Evolutionary conservation across 2,888 invertebrate genomes (phyloP), one percentile per base, ranked within the genome.

Genomic region (Drosophila paucipuncta): DNA sequence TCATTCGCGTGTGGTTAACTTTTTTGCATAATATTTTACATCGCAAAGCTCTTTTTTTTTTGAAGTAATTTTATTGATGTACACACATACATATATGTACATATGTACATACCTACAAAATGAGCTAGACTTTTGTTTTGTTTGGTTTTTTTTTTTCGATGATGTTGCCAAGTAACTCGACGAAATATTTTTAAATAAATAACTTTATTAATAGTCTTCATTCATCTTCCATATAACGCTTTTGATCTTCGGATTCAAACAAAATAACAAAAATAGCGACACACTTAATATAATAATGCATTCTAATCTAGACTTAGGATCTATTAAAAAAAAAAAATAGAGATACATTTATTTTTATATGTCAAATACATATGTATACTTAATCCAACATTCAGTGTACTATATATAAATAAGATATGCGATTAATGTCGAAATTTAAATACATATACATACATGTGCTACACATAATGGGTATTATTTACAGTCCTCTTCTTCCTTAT

Each of bases 131-230:
- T 39, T 39, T 1, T 28, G 18, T 13, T 10, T 55, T 18, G 11
- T 33, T 31, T 30, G 9, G 31, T 31, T n/a, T 25, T 22, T 49
- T 33, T 54, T n/a, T 22, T 53, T 53, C 16, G 16, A 16, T 1
- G 16, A 16, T 16, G 16, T 25, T 16, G 16, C 25, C 7, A 47
- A 47, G 25, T 25, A 25, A 47, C 2, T 25, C 25, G 16, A 25
- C 16, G 16, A 47, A 47, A 47, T 16, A 9, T 49, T 68, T 69
- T 76, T 54, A 82, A 88, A 88, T 85, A 85, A 85, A 85, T 85
- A 87, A 88, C 85, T 85, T 85, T 88, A 87, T 85, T 85, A 73
- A 83, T 77, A 85, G 81, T 85, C 79, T 83, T 78, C 65, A 66
- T 70, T 73, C 57, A 57, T 61, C 30, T 54, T 53, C 54, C 52